These are phyloP conservation scores for Vanessa atalanta DNA, from an alignment of 1,140 invertebrate genomes.

Conservation along the genomic window DNA sequence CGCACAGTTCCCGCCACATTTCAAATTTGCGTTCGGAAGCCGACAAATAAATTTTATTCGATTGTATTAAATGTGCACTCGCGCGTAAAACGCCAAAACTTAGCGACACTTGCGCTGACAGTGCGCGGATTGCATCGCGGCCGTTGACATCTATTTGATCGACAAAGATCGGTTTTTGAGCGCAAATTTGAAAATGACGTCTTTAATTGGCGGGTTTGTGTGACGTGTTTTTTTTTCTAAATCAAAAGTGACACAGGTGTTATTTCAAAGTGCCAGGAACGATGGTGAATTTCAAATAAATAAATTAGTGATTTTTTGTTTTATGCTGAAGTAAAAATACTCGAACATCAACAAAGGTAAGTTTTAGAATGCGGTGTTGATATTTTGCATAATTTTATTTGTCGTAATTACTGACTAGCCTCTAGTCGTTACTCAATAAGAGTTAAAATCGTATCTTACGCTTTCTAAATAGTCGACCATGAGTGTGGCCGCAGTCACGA, in stretches of 20 bases:
- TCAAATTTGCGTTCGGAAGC: constrained; percentile 68
- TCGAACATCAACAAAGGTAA: constrained; percentile 51
- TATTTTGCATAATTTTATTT: constrained; percentile 54
- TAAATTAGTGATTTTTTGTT: constrained; percentile 59
- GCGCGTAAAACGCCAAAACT: constrained; percentile 63
- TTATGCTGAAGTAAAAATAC: constrained; percentile 42
- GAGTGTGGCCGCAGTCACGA: constrained; percentile 74
- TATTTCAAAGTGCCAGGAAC: constrained; percentile 65
- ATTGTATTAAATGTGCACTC: constrained; percentile 64
- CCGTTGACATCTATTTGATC: constrained; percentile 63
- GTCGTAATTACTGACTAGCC: constrained; percentile 43
- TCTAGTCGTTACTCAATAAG: constrained; percentile 61
- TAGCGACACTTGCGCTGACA: constrained; percentile 59
- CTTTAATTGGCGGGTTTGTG: constrained; percentile 62
- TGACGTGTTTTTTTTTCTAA: constrained; percentile 61
- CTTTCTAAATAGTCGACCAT: constrained; percentile 77
- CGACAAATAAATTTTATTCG: constrained; percentile 54
- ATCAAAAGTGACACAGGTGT: constrained; percentile 69
- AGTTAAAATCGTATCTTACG: constrained; percentile 63
- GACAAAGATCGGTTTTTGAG: constrained; percentile 54
- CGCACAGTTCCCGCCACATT: constrained; percentile 74
- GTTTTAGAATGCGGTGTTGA: constrained; percentile 36
- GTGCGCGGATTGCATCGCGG: constrained; percentile 67
- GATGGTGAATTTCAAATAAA: constrained; percentile 75
- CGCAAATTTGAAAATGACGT: constrained; percentile 59